Percentiles rank a stretch among this genome's conserved stretches.
phyloP scores from a whole-genome alignment of 2,113 vertebrate genomes.

The Neofelis nebulosa region DNA sequence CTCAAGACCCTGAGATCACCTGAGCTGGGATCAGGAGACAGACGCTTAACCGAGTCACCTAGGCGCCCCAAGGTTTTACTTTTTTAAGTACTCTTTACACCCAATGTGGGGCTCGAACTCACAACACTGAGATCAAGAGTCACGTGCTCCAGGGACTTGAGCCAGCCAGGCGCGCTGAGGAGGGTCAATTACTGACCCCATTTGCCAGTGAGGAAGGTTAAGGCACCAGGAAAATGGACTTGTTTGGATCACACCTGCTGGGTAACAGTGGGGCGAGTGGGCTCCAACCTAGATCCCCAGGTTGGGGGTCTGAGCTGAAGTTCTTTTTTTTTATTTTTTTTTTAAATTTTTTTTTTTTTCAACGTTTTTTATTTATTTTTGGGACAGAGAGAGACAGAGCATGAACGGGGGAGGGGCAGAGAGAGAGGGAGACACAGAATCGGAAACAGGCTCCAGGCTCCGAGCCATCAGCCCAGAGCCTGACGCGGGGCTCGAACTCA shows the following conservation, averaged over 20 bases:
- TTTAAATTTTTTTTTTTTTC: no score
- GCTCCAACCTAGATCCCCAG: background rate
- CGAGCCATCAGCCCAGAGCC: no score
- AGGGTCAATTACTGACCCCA: background rate
- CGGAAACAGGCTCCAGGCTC: no score
- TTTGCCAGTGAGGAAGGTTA: background rate
- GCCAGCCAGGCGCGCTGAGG: background rate
- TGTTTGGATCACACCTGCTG: background rate
- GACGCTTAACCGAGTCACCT: background rate
- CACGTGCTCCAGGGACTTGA: no score
- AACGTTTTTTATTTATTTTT: no score
- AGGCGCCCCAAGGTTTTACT: background rate
- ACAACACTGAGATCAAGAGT: background rate
- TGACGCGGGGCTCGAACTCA: no score
- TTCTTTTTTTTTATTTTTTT: no score
- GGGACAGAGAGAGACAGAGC: no score
- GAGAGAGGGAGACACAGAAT: no score
- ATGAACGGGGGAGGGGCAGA: no score
- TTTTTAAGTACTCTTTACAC: background rate
- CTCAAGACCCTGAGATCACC: background rate
- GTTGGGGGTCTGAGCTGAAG: background rate
- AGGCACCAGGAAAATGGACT: background rate
- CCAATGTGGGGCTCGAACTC: background rate
- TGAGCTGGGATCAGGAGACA: background rate
- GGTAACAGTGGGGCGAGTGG: background rate